Base-by-base conservation (phyloP, 2,113 vertebrate genomes). In the Callipepla squamata region DNA sequence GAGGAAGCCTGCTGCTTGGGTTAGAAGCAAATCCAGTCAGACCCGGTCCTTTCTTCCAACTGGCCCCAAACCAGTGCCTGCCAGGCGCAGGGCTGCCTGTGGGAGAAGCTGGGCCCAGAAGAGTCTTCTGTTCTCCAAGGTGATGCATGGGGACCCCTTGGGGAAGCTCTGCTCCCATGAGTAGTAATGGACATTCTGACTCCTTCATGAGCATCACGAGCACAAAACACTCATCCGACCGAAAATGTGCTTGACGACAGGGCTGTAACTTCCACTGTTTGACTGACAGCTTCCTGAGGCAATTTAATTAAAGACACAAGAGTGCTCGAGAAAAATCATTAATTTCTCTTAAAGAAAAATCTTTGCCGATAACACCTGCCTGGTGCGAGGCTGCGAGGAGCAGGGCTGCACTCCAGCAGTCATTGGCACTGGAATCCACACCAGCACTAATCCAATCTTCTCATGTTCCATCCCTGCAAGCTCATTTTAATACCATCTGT, bases 211-310 rank as follows among this genome's bases (percentile, higher is more conserved):
- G 47, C 21, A 45, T 26, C 81, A 67, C 1, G 0, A 89, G 74
- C 55, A 68, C 73, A 85, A 84, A 74, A 63, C 6, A 11, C 65
- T 83, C 50, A 9, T 63, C 80, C 90, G 89, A 75, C 86, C 6
- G 3, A 68, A 59, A 1, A 42, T 59, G 68, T 80, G 63, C 80
- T 75, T 92, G 92, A 80, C 65, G 85, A 87, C 87, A 23, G 45
- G 83, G 21, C 55, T 80, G 68, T 22, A 40, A 38, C 66, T 85
- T 10, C 21, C 57, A 47, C 1, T 28, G 53, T 4, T n/a, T 92
- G 90, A 88, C 53, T 65, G 20, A 70, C 83, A 93, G 89, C 51
- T 65, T 87, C 91, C 89, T 4, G 10, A 80, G 91, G 89, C 62
- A 80, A 92, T 93, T 91, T 77, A 90, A 92, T 93, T 63, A 84